Conservation (phyloP, 2,797 vertebrate species). For the Enoplosus armatus region DNA sequence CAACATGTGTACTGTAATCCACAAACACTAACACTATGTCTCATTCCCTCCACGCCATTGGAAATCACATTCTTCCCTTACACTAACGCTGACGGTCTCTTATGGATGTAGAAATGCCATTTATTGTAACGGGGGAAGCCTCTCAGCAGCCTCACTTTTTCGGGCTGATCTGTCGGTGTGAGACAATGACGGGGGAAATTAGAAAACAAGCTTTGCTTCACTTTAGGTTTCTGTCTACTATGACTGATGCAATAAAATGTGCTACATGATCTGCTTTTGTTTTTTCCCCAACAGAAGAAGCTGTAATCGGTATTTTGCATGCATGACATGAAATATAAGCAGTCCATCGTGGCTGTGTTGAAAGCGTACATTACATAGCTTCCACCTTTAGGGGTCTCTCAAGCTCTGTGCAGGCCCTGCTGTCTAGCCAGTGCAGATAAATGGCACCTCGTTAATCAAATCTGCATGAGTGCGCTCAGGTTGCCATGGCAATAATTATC, state of each 20-base stretch:
- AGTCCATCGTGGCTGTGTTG: conserved; percentile 1
- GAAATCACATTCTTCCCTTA: conserved; percentile 47
- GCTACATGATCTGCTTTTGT: neutral
- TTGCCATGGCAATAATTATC: conserved; percentile 90
- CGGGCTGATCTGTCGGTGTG: neutral
- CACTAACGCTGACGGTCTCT: conserved; percentile 1
- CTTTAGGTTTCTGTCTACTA: neutral
- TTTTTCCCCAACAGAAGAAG: neutral
- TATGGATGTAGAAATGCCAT: conserved; percentile 10
- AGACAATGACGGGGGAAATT: neutral
- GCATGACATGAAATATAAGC: neutral
- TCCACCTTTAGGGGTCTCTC: conserved; percentile 83
- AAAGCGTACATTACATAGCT: conserved; percentile 45
- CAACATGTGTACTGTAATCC: conserved; percentile 71
- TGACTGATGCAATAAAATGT: neutral
- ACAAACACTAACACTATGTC: conserved; percentile 20
- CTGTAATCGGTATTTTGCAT: neutral
- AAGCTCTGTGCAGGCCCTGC: conserved; percentile 63
- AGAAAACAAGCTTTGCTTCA: conserved; percentile 15
- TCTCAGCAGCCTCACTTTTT: conserved; percentile 10
- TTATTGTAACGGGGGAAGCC: conserved; percentile 15
- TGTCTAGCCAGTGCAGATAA: conserved; percentile 74
- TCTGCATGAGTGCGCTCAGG: conserved; percentile 87
- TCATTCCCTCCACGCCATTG: conserved; percentile 21
- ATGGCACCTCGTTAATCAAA: conserved; percentile 88